Evolutionary conservation across 2,888 invertebrate genomes (phyloP).

Genomic region (Cosmopolites sordidus): DNA sequence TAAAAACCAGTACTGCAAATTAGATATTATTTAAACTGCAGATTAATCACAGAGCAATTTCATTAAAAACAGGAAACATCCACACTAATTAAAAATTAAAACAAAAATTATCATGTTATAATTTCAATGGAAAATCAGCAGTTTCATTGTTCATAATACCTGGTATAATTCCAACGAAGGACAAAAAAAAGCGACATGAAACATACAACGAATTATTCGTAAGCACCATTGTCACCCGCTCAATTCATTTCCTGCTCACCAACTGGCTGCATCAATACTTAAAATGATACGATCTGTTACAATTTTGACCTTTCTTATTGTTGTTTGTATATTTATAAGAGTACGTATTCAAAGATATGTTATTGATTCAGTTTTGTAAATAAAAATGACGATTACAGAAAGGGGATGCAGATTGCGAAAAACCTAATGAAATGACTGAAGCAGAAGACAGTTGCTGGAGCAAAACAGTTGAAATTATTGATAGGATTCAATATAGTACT

Average conservation of each 20-base stretch:
- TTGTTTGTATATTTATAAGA: too few species aligned
- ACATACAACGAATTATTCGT: too few species aligned
- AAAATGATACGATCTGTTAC: too few species aligned
- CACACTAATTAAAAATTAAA: constrained; percentile 9
- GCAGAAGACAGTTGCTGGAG: constrained; percentile 39
- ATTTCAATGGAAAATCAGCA: constrained; percentile 7
- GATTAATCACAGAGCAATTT: background rate
- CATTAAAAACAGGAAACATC: constrained; percentile 9
- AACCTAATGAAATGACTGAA: constrained; percentile 32
- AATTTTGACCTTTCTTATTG: background rate
- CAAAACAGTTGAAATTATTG: constrained; percentile 36
- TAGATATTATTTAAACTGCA: background rate
- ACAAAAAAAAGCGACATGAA: background rate
- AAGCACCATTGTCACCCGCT: constrained; percentile 3
- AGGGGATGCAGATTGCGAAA: too few species aligned
- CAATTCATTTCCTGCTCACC: too few species aligned
- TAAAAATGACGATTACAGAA: too few species aligned
- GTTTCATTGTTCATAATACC: constrained; percentile 1
- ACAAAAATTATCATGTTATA: constrained; percentile 1
- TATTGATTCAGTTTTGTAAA: too few species aligned
- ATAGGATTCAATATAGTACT: constrained; percentile 37
- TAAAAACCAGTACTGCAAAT: too few species aligned
- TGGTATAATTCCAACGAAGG: constrained; percentile 6
- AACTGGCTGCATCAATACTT: too few species aligned
- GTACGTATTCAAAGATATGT: background rate